Evolutionary conservation across 2,113 vertebrate species (phyloP).

Genomic region (Tyrannus savana): DNA sequence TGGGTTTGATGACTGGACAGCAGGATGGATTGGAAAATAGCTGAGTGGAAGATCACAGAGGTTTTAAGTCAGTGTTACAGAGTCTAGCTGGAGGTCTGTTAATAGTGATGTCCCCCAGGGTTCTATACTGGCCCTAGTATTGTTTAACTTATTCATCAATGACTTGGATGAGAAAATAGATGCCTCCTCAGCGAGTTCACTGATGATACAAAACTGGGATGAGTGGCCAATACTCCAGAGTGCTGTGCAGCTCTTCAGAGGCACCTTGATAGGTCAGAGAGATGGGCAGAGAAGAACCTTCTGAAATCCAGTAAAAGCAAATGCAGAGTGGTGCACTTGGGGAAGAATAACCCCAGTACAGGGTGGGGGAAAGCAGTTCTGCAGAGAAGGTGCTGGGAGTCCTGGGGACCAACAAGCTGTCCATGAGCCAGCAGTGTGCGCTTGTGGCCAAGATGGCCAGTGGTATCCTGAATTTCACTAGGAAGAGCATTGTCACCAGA

Average conservation of each 20-base stretch:
- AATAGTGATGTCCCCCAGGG: neutral
- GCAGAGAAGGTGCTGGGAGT: fast-evolving
- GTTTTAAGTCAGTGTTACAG: neutral
- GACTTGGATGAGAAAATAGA: neutral
- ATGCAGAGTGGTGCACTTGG: fast-evolving
- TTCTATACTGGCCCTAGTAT: neutral
- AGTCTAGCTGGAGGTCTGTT: neutral
- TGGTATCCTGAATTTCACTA: fast-evolving
- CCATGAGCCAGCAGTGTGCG: neutral
- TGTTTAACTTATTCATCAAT: neutral
- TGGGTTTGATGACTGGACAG: neutral
- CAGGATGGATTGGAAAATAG: neutral
- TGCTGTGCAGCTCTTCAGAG: neutral
- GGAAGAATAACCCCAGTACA: neutral
- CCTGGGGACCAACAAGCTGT: neutral
- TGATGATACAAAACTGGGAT: neutral
- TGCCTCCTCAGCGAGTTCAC: fast-evolving
- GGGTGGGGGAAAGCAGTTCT: neutral
- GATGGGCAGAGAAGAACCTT: neutral
- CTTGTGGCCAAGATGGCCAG: neutral
- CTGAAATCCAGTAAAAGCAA: neutral
- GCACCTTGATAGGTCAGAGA: neutral
- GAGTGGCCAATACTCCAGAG: neutral
- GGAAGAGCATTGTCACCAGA: neutral
- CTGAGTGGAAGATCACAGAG: neutral